These are phyloP conservation scores for Stenurella melanura DNA, from an alignment of 2,888 invertebrate species.

Conservation along the genomic window DNA sequence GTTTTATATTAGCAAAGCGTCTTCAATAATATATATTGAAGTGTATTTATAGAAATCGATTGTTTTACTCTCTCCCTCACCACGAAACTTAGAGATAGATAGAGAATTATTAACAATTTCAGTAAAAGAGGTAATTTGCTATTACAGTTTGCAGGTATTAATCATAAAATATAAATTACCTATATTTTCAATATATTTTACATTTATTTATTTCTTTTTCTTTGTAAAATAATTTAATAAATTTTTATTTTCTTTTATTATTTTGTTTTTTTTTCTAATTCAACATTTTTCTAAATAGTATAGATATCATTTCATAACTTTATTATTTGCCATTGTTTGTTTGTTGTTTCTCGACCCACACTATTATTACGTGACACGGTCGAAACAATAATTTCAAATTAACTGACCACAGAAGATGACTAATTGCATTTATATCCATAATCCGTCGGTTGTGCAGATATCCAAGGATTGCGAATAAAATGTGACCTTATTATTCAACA, in stretches of 20 bases:
- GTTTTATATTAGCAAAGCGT: too few relatives aligned
- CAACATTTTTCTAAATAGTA: slow-evolving; percentile 42
- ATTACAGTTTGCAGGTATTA: slow-evolving; percentile 27
- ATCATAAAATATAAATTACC: neutral
- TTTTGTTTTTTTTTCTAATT: slow-evolving; percentile 42
- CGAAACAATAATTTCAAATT: slow-evolving; percentile 63
- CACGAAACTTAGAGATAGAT: too few relatives aligned
- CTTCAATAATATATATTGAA: too few relatives aligned
- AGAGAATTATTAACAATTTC: too few relatives aligned
- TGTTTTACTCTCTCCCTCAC: too few relatives aligned
- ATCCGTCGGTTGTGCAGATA: neutral
- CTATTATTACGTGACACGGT: slow-evolving; percentile 66
- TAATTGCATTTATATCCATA: neutral
- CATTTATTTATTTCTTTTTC: slow-evolving; percentile 13
- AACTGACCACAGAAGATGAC: slow-evolving; percentile 58
- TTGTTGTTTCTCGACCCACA: slow-evolving; percentile 66
- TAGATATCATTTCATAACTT: slow-evolving; percentile 54
- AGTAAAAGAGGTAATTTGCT: neutral
- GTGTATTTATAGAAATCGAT: too few relatives aligned
- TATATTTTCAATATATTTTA: slow-evolving; percentile 21
- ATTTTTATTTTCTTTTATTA: slow-evolving; percentile 34
- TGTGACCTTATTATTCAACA: too few relatives aligned
- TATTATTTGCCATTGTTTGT: slow-evolving; percentile 63
- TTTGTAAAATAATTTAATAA: slow-evolving; percentile 35
- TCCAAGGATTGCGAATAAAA: too few relatives aligned